Evolutionary conservation across 1,140 invertebrate species (phyloP), one percentile per base, ranked within the genome.

Genomic region (Drosophila malerkotliana): DNA sequence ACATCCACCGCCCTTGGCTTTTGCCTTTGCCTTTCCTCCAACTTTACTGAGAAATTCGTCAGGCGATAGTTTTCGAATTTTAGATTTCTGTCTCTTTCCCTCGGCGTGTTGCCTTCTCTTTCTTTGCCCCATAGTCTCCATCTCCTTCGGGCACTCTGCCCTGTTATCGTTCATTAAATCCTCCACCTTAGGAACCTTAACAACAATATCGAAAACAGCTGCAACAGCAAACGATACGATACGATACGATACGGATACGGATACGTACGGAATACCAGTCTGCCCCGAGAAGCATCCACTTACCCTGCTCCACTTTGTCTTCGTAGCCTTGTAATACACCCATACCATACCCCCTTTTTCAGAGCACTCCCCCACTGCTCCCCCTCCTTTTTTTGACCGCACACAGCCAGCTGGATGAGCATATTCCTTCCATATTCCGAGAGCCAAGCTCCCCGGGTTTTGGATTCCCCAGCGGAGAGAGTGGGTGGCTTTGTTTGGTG

Each of bases 131-230:
- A 15, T 8, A 15, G 8, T 7, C 26, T 30, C 28, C 14, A 6
- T 18, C 26, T 1, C 4, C 1, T 1, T 34, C 32, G 1, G 1
- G 4, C 52, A 14, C 18, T 9, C 15, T 24, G 2, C 12, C 81
- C 68, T 74, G 78, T 75, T 85, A 67, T 83, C 78, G 74, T 85
- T 87, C 82, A 85, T 85, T 85, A 85, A 85, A 85, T 85, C 81
- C 81, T 87, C 81, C 81, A 85, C 82, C 82, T 81, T 87, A 63
- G 74, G 74, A 67, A 72, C 74, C 77, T 75, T 72, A 87, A 82
- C 78, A 87, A 75, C 83, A 87, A 75, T 85, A 85, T 85, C 82
- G 82, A 87, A 81, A 85, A 82, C 78, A 85, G 74, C 77, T 71
- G 56, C 72, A 59, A 34, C 52, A 53, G 57, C 69, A 72, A 72